phyloP scores from a whole-genome alignment of 2,113 vertebrate genomes.

The Cryptotis parvus region DNA sequence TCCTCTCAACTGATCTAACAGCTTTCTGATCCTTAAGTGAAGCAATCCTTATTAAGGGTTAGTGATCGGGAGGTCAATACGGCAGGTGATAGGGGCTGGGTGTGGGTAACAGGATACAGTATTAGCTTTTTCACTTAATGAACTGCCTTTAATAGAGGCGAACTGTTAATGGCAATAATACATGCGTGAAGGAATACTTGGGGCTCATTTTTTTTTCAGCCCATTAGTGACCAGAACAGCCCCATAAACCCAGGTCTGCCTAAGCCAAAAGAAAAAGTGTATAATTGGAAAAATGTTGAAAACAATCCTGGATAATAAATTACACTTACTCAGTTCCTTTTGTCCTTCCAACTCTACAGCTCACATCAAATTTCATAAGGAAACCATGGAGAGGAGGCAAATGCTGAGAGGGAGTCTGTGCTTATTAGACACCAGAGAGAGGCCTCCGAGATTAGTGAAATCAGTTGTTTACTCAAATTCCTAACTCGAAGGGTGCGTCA shows the following conservation, averaged over 20 bases:
- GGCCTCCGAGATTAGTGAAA: conserved; percentile 54
- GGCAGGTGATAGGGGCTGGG: background rate
- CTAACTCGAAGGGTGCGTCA: background rate
- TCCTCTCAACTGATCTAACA: background rate
- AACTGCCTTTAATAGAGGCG: conserved; percentile 42
- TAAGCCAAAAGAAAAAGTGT: conserved; percentile 65
- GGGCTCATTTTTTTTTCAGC: conserved; percentile 60
- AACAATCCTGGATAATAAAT: conserved; percentile 74
- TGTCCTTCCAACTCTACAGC: conserved; percentile 64
- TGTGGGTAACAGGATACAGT: background rate
- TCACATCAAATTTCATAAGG: conserved; percentile 73
- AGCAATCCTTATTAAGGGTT: background rate
- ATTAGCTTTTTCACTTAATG: conserved; percentile 58
- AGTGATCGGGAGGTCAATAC: background rate
- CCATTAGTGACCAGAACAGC: conserved; percentile 59
- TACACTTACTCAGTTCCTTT: conserved; percentile 73
- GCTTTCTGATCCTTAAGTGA: background rate
- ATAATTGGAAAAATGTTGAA: conserved; percentile 77
- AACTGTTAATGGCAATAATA: conserved; percentile 45
- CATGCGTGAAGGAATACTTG: conserved; percentile 55
- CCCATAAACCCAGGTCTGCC: conserved; percentile 73
- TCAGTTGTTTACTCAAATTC: conserved; percentile 81
- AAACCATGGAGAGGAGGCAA: conserved; percentile 63
- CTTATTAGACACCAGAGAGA: conserved; percentile 81
- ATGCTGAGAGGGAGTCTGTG: conserved; percentile 49